These are phyloP conservation scores for Furnarius figulus DNA, from an alignment of 2,113 vertebrate genomes.

Conservation along the genomic window DNA sequence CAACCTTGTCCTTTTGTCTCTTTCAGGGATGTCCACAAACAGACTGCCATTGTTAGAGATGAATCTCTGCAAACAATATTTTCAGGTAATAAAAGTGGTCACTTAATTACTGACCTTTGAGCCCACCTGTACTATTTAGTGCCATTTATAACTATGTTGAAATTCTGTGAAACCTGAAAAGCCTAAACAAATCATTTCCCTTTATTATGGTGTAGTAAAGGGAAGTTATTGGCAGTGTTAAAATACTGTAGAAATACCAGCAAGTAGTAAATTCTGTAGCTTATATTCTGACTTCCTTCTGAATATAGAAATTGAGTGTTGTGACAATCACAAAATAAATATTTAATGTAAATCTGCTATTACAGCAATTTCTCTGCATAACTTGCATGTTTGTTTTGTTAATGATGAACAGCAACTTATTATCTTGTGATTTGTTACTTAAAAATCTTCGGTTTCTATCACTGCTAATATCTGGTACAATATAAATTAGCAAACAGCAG, in stretches of 20 bases:
- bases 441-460: not conserved
- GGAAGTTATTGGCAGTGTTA: not conserved
- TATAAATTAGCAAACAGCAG: not conserved
- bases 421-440: not conserved
- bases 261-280: not conserved
- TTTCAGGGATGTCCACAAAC: slow-evolving; percentile 91
- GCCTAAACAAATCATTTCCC: not conserved
- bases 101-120: not conserved
- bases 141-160: not conserved
- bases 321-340: not conserved
- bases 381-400: not conserved
- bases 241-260: not conserved
- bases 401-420: not conserved
- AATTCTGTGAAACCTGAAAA: not conserved
- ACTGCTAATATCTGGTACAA: not conserved
- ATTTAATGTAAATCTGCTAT: not conserved
- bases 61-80: slow-evolving; percentile 90
- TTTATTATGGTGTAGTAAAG: not conserved
- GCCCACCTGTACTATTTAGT: not conserved
- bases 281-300: not conserved
- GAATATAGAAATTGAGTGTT: not conserved
- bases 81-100: slow-evolving; percentile 78
- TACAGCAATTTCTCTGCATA: not conserved
- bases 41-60: slow-evolving; percentile 89
- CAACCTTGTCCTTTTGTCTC: not conserved